Conservation (phyloP, 2,888 invertebrate species). For the Choristoneura rosaceana region DNA sequence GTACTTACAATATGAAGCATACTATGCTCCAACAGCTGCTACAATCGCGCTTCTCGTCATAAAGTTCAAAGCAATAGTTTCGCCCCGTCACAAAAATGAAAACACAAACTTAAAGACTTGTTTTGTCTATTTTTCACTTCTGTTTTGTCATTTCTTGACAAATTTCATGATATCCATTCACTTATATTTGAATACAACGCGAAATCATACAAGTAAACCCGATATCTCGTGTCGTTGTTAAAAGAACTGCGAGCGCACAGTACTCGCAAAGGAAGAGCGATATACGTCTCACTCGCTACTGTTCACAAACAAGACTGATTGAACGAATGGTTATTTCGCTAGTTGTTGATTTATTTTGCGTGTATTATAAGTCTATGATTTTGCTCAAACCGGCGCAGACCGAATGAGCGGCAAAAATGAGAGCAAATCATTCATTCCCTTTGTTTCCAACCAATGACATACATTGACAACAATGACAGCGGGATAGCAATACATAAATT, state of each 20-base stretch:
- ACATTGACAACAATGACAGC: constrained; percentile 24
- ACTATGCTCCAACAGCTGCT: constrained; percentile 79
- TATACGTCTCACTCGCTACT: constrained; percentile 74
- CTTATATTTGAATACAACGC: constrained; percentile 32
- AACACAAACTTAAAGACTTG: constrained; percentile 72
- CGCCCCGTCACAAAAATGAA: constrained; percentile 65
- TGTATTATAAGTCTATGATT: too few relatives aligned
- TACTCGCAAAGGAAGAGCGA: constrained; percentile 70
- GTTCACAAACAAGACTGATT: constrained; percentile 57
- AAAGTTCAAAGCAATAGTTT: constrained; percentile 55
- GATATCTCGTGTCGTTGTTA: constrained; percentile 46
- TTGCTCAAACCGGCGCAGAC: constrained; percentile 22
- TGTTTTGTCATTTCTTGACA: constrained; percentile 12
- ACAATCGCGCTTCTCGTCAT: constrained; percentile 60
- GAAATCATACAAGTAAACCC: constrained; percentile 42
- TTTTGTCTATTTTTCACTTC: constrained; percentile 54
- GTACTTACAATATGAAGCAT: constrained; percentile 81
- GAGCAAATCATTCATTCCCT: constrained; percentile 29
- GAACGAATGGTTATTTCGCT: constrained; percentile 32
- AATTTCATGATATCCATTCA: constrained; percentile 30
- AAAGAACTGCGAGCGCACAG: constrained; percentile 80
- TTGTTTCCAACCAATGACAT: constrained; percentile 28
- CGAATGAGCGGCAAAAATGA: constrained; percentile 4
- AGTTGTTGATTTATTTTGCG: constrained; percentile 25
- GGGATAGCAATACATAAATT: background rate